Conservation (phyloP, 2,113 vertebrate species). For the Danio rerio region GRCz12tu NC_133181.1:50411501-50412000, state of each 20-base stretch:
- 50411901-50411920: background rate
- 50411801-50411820: too few species aligned
- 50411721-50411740: background rate
- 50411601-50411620: background rate
- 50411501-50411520: too few species aligned
- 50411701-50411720: background rate
- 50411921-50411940: slow-evolving; percentile 77
- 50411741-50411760: background rate
- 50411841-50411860: too few species aligned
- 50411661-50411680: background rate
- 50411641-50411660: too few species aligned
- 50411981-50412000: slow-evolving; percentile 93
- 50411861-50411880: background rate
- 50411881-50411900: background rate
- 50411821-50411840: too few species aligned
- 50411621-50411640: too few species aligned
- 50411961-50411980: slow-evolving; percentile 91
- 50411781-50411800: background rate
- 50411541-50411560: too few species aligned
- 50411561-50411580: background rate
- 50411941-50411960: slow-evolving; percentile 89
- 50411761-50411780: background rate
- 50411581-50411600: background rate
- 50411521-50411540: too few species aligned
- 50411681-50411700: background rate